Base-by-base conservation (phyloP, 2,113 vertebrate genomes). In the Zapus hudsonius region DNA sequence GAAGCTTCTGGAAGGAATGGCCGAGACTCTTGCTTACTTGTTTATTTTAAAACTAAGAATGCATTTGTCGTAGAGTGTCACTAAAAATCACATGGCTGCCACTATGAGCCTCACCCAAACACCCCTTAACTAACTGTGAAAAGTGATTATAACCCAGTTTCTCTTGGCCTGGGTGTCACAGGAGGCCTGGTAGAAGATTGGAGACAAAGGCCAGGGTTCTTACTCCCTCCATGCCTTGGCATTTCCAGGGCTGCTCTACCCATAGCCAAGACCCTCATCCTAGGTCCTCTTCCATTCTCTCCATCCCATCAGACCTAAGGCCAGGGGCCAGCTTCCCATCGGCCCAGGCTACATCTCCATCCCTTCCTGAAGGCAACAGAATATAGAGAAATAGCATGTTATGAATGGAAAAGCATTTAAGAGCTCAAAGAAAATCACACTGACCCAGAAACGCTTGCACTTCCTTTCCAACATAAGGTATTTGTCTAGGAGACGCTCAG, bases 171-270 rank as follows among this genome's bases (percentile, higher is more conserved):
- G 10, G 1, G 19, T 19, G 23, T 29, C 47, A 0, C 0, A 1
- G 55, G 22, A 66, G 76, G 0, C n/a, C 31, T 23, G 7, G 25
- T 23, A 38, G 52, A 79, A 23, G 27, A 6, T 9, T 25, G 23
- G 6, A 67, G 10, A 22, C 17, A 23, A 40, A 36, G 44, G 31
- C 22, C 40, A 59, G 61, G 36, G 25, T 13, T 2, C 36, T 1
- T 19, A 16, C 12, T 64, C 29, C 8, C 33, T n/a, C 73, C 27
- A 0, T 1, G 22, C 0, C 3, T 17, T 25, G 1, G 4, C 3
- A 61, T 36, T 64, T 36, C 91, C 19, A 7, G 2, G n/a, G 13
- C n/a, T 55, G 3, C 29, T 75, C 33, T 61, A 15, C 13, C 75
- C 36, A 27, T 7, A 42, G n/a, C 29, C 73, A 69, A 16, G 29